phyloP scores from a whole-genome alignment of 2,888 invertebrate genomes.

The Nineta flava region DNA sequence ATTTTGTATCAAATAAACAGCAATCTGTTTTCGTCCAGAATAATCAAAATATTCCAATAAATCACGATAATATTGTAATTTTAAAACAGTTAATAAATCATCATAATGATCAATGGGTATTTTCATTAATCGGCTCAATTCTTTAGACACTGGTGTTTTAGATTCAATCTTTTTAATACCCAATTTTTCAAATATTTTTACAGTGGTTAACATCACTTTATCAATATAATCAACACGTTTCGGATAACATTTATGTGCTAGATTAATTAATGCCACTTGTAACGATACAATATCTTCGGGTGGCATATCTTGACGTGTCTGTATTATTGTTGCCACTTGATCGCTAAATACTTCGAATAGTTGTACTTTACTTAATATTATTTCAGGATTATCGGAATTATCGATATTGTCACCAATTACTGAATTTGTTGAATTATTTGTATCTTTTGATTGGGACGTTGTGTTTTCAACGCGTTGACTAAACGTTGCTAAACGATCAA shows the following conservation, averaged over 20 bases:
- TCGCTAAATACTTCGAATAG: slow-evolving; percentile 97
- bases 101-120: slow-evolving; percentile 92
- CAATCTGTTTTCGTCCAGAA: slow-evolving; percentile 67
- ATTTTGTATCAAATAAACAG: slow-evolving; percentile 78
- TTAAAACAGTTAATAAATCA: slow-evolving; percentile 73
- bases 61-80: slow-evolving; percentile 74
- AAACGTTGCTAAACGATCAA: slow-evolving; percentile 75
- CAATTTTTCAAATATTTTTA: slow-evolving; percentile 65
- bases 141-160: slow-evolving; percentile 75
- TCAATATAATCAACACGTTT: slow-evolving; percentile 90
- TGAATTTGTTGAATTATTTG: not conserved
- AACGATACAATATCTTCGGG: slow-evolving; percentile 90
- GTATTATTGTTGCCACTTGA: slow-evolving; percentile 87
- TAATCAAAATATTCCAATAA: slow-evolving; percentile 80
- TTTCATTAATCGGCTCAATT: slow-evolving; percentile 81
- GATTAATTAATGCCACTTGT: slow-evolving; percentile 84
- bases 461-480: slow-evolving; percentile 58
- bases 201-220: slow-evolving; percentile 41
- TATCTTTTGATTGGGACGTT: slow-evolving; percentile 8
- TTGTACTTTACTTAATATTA: slow-evolving; percentile 73
- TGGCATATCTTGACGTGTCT: slow-evolving; percentile 89
- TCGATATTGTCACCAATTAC: not conserved
- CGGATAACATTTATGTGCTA: slow-evolving; percentile 94
- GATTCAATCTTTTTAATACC: slow-evolving; percentile 67
- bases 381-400: slow-evolving; percentile 24